Conservation (phyloP, 1,140 invertebrate genomes). For the Scaptomyza pallida region DNA sequence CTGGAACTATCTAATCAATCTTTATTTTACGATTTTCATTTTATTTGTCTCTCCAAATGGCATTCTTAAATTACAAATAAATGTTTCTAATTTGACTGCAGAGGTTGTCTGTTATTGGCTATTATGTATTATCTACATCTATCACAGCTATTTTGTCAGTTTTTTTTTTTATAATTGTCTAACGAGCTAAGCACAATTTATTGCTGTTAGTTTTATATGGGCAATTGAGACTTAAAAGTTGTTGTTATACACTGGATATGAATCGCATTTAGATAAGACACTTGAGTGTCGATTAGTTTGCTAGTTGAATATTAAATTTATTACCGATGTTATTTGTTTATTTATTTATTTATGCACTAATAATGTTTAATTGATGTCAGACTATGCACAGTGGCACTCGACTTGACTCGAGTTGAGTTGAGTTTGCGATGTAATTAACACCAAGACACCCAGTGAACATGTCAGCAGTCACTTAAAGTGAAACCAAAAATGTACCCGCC, state of each 20-base stretch:
- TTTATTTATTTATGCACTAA: conserved; percentile 49
- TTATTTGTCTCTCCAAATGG: too few relatives aligned
- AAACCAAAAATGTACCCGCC: conserved; percentile 32
- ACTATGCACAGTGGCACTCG: neutral
- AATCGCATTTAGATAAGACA: conserved; percentile 14
- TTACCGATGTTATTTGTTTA: conserved; percentile 18
- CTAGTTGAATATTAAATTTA: conserved; percentile 15
- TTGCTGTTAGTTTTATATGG: neutral
- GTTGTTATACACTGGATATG: neutral
- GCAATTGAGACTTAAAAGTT: neutral
- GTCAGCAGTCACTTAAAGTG: conserved; percentile 73
- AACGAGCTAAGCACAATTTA: neutral
- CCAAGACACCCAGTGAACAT: conserved; percentile 64
- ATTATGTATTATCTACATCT: too few relatives aligned
- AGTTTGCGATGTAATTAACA: conserved; percentile 67
- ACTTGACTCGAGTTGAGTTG: neutral
- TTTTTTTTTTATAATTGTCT: too few relatives aligned
- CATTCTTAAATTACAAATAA: too few relatives aligned
- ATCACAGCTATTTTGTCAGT: too few relatives aligned
- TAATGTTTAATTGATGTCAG: conserved; percentile 61
- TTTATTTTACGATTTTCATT: too few relatives aligned
- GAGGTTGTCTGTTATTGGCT: too few relatives aligned
- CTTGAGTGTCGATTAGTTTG: conserved; percentile 28
- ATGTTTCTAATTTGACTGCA: too few relatives aligned
- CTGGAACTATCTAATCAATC: too few relatives aligned